Conservation (phyloP, 2,888 invertebrate species). For the Cataglyphis livida region DNA sequence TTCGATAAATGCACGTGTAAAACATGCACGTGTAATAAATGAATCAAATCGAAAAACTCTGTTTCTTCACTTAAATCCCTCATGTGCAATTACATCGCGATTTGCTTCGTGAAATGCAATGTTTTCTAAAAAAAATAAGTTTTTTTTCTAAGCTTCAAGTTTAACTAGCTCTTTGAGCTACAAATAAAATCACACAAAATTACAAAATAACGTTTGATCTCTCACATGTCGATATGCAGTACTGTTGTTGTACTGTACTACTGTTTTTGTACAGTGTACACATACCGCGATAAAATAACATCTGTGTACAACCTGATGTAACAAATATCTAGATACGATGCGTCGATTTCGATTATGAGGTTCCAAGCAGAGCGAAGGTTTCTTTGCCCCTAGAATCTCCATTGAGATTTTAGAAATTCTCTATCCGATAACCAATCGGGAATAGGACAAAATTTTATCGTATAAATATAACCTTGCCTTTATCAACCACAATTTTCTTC, state of each 20-base stretch:
- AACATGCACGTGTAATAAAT: not conserved
- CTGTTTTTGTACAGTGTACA: too few species aligned
- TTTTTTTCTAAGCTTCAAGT: not conserved
- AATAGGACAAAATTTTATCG: not conserved
- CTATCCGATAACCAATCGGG: not conserved
- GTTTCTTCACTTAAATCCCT: not conserved
- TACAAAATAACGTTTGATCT: not conserved
- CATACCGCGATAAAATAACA: not conserved
- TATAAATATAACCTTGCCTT: not conserved
- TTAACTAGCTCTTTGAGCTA: not conserved
- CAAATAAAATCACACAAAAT: not conserved
- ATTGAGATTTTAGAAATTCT: not conserved
- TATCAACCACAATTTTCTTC: not conserved
- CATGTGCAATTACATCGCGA: conserved; percentile 4
- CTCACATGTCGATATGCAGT: not conserved
- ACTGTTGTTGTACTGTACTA: too few species aligned
- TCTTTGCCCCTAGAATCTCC: not conserved
- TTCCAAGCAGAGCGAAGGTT: not conserved
- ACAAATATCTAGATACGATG: not conserved
- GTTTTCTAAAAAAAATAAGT: not conserved
- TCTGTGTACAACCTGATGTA: not conserved
- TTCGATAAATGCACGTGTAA: not conserved
- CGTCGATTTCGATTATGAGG: not conserved
- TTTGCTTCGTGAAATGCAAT: not conserved
- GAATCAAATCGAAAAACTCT: not conserved